Conservation (phyloP, 2,888 invertebrate species). For the Glaucopsyche alexis region DNA sequence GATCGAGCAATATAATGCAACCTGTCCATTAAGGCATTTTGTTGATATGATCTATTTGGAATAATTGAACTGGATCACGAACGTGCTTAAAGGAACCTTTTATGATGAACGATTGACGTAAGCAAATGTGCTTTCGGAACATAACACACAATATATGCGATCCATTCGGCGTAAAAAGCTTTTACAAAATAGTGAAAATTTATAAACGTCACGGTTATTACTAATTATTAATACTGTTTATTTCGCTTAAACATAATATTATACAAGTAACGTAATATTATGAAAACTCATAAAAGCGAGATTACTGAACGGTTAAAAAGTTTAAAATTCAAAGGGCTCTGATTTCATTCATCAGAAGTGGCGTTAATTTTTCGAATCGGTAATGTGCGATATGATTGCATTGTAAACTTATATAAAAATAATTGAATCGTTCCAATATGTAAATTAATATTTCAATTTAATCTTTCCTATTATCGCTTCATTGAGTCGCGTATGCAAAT, state of each 20-base stretch:
- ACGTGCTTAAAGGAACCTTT: slow-evolving; percentile 27
- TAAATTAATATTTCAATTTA: slow-evolving; percentile 41
- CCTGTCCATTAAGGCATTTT: slow-evolving; percentile 61
- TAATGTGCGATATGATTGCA: slow-evolving; percentile 37
- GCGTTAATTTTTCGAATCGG: slow-evolving; percentile 40
- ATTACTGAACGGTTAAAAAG: background rate
- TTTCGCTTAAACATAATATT: background rate
- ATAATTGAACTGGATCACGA: slow-evolving; percentile 51
- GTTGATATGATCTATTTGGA: slow-evolving; percentile 56
- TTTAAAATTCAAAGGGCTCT: background rate
- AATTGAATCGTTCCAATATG: slow-evolving; percentile 41
- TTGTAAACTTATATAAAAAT: slow-evolving; percentile 40
- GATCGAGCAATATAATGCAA: slow-evolving; percentile 48
- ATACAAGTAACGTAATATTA: background rate
- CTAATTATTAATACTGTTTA: too few species aligned
- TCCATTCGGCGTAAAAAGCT: background rate
- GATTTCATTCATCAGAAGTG: slow-evolving; percentile 33
- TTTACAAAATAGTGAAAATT: background rate
- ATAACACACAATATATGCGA: too few species aligned
- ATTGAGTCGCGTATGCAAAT: slow-evolving; percentile 29
- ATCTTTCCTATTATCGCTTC: slow-evolving; percentile 33
- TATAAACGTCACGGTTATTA: too few species aligned
- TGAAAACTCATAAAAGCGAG: slow-evolving; percentile 8
- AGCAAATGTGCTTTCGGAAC: slow-evolving; percentile 6
- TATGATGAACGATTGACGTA: background rate